Evolutionary conservation across 2,113 vertebrate species (phyloP).

Genomic region (Danio rerio): GRCz12tu NC_133180.1:13993001-13993500

Average conservation of each 20-base stretch:
- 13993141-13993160: neutral
- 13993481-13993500: slow-evolving; percentile 2
- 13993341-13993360: neutral
- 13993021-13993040: too few relatives aligned
- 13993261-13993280: neutral
- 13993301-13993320: neutral
- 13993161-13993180: neutral
- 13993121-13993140: neutral
- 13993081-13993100: neutral
- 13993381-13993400: neutral
- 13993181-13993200: neutral
- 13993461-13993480: neutral
- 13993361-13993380: neutral
- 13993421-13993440: slow-evolving; percentile 4
- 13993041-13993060: too few relatives aligned
- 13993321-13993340: slow-evolving; percentile 6
- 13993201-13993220: neutral
- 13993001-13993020: too few relatives aligned
- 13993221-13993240: neutral
- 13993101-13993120: slow-evolving; percentile 13
- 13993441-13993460: neutral
- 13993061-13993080: too few relatives aligned
- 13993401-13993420: too few relatives aligned
- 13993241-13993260: neutral
- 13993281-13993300: neutral